Base-by-base conservation (phyloP, 2,888 invertebrate species). In the Ochropleura plecta region DNA sequence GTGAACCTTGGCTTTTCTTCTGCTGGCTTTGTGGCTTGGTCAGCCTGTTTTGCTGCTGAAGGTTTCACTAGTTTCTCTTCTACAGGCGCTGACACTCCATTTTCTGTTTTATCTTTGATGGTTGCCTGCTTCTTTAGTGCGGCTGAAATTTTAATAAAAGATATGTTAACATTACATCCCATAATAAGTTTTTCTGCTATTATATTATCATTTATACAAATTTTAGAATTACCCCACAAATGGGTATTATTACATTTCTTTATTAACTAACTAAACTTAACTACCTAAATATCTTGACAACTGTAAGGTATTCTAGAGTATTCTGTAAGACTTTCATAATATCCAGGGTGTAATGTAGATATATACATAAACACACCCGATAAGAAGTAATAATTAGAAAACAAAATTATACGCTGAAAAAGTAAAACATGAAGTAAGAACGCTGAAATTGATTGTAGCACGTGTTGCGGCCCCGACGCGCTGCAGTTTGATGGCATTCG, bases 401-500 rank as follows among this genome's bases (percentile, higher is more conserved):
- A 59, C 46, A 46, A 78, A 78, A 69, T 44, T 16, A n/a, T 76
- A 72, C 66, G 42, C 70, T 68, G 67, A 65, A 64, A 76, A 80
- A 65, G 57, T 82, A 67, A 79, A 76, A 65, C 74, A 79, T 78
- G 64, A 71, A 82, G 65, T 84, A 78, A 85, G 84, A 88, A 81
- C 81, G 84, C 80, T 85, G 83, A 89, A 92, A 94, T 92, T 92
- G 93, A 94, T 92, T 87, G 90, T 89, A 94, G 90, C 94, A 94
- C 93, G 94, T 95, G 94, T 90, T 88, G 73, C 87, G 92, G 88
- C 93, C 92, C 91, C 92, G 91, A 89, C 88, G 88, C 90, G 89
- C 90, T 95, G 95, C 95, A 95, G 92, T 94, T 94, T 94, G 92
- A 92, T 93, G 93, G 95, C 95, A 95, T 94, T 93, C 93, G 90